Evolutionary conservation across 2,888 invertebrate species (phyloP).

Genomic region (Lymantria dispar): DNA sequence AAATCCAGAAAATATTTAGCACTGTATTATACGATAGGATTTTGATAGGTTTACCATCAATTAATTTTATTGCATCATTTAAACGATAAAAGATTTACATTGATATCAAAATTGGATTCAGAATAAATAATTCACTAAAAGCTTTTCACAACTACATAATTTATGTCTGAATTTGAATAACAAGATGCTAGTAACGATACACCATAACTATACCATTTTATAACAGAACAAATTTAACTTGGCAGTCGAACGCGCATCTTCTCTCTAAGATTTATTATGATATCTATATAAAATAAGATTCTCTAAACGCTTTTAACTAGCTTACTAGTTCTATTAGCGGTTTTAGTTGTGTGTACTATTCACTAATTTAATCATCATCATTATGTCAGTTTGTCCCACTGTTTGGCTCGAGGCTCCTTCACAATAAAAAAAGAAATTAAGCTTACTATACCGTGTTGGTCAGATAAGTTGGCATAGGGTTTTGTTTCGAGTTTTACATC

Average conservation of each 20-base stretch:
- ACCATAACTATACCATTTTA: neutral
- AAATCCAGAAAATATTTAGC: neutral
- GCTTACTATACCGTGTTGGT: too few relatives aligned
- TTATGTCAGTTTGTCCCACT: too few relatives aligned
- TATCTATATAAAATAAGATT: neutral
- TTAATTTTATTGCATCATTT: neutral
- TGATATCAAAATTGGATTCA: neutral
- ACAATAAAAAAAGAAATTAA: too few relatives aligned
- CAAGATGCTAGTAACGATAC: neutral
- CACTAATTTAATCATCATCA: too few relatives aligned
- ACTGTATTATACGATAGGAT: neutral
- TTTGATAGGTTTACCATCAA: neutral
- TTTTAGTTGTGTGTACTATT: too few relatives aligned
- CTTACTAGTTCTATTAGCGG: too few relatives aligned
- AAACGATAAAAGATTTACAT: neutral
- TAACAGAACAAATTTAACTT: neutral
- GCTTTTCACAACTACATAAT: constrained; percentile 3
- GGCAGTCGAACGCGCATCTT: neutral
- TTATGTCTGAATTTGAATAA: constrained; percentile 2
- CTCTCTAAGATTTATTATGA: neutral
- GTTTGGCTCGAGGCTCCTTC: too few relatives aligned
- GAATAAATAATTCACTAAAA: constrained; percentile 12
- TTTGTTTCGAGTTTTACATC: too few relatives aligned
- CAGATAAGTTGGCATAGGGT: too few relatives aligned
- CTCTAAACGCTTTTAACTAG: neutral